Evolutionary conservation across 2,888 invertebrate species (phyloP).

Genomic region (Mythimna pallens): DNA sequence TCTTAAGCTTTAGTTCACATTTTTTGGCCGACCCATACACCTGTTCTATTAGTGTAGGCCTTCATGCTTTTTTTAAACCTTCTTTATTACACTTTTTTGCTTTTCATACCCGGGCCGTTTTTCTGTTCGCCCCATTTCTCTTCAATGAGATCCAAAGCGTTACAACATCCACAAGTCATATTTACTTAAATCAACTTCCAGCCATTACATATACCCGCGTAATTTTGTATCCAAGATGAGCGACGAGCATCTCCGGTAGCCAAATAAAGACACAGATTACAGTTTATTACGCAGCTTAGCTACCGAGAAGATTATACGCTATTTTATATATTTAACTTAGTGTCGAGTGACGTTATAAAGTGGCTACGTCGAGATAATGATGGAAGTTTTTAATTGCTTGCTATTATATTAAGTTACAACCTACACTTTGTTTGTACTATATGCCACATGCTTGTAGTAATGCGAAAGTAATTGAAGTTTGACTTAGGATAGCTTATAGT

Average conservation of each 20-base stretch:
- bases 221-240: conserved; percentile 15
- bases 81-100: no score
- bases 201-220: neutral
- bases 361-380: conserved; percentile 42
- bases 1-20: no score
- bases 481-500: neutral
- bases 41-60: no score
- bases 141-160: neutral
- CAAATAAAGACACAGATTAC: conserved; percentile 45
- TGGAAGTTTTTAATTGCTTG: conserved; percentile 59
- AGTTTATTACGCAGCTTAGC: conserved; percentile 41
- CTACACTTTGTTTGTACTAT: conserved; percentile 33
- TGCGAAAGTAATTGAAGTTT: neutral
- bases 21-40: no score
- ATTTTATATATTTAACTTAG: conserved; percentile 45
- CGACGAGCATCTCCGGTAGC: conserved; percentile 4
- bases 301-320: conserved; percentile 20
- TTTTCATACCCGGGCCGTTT: no score
- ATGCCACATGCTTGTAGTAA: neutral
- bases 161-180: neutral
- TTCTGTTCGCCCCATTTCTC: neutral
- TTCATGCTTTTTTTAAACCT: no score
- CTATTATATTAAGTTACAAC: conserved; percentile 24
- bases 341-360: conserved; percentile 47
- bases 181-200: neutral